phyloP scores from a whole-genome alignment of 2,113 vertebrate genomes.

The Ailuropoda melanoleuca region DNA sequence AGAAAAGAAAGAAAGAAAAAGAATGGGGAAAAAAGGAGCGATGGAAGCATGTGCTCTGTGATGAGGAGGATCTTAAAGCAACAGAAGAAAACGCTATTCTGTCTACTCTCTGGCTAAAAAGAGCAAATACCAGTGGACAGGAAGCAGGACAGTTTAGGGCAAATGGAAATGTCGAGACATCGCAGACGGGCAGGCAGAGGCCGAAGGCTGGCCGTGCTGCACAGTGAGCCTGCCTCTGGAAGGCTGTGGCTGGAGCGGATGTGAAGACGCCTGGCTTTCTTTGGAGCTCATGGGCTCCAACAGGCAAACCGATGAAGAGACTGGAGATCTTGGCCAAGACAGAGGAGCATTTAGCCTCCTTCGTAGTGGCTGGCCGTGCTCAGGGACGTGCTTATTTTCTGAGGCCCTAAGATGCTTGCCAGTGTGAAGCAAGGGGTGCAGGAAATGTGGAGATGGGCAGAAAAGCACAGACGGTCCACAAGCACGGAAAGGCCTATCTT shows the following conservation, averaged over 20 bases:
- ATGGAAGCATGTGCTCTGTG: background rate
- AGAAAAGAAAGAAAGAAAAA: background rate
- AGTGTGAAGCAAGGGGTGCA: background rate
- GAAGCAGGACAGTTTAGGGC: background rate
- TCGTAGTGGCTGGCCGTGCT: background rate
- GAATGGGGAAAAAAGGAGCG: background rate
- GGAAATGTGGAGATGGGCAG: background rate
- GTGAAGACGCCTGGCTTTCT: background rate
- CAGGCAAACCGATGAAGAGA: background rate
- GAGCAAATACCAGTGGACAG: background rate
- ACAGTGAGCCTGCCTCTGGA: background rate
- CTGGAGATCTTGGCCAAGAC: background rate
- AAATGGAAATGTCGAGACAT: background rate
- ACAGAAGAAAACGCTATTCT: background rate
- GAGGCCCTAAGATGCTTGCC: rapidly evolving
- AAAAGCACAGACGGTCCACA: no score
- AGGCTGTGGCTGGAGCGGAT: rapidly evolving
- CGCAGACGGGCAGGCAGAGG: background rate
- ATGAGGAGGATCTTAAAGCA: background rate
- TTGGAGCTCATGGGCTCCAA: background rate
- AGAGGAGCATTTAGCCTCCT: background rate
- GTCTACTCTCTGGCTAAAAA: background rate
- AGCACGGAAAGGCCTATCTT: rapidly evolving
- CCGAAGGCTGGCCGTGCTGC: background rate
- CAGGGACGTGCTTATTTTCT: background rate